Conservation (phyloP, 2,797 vertebrate species). For the Stomatorhinus walkeri region DNA sequence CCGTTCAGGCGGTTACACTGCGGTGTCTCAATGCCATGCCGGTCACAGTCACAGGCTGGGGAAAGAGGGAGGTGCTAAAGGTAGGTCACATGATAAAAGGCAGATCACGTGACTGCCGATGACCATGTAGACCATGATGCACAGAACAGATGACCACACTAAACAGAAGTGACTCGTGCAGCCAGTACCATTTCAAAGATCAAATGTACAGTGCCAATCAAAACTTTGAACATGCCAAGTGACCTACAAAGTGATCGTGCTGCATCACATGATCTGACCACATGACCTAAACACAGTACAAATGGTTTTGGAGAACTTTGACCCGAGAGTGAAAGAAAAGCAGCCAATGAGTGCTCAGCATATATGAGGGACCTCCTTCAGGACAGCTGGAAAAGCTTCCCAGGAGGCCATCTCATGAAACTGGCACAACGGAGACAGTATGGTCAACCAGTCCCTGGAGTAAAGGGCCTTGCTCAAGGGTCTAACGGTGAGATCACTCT, state of each 20-base stretch:
- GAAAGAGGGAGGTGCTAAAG: not conserved
- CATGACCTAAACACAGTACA: not conserved
- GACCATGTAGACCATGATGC: not conserved
- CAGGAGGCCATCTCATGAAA: not conserved
- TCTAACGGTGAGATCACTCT: not conserved
- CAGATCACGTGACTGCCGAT: not conserved
- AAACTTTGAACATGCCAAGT: not conserved
- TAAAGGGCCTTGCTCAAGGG: not conserved
- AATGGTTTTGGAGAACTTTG: not conserved
- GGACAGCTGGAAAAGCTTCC: not conserved
- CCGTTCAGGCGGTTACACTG: slow-evolving; percentile 82
- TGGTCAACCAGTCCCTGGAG: not conserved
- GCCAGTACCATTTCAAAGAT: not conserved
- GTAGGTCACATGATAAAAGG: not conserved
- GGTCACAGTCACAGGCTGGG: slow-evolving; percentile 85
- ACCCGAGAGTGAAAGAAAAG: not conserved
- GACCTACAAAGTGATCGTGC: not conserved
- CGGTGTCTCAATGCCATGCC: slow-evolving; percentile 70
- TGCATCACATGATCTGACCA: not conserved
- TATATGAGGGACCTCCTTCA: not conserved
- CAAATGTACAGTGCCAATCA: not conserved
- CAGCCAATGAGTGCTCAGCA: not conserved
- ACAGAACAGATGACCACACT: not conserved
- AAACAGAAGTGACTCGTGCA: not conserved
- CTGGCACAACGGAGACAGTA: not conserved